These are phyloP conservation scores for Hyalella azteca DNA, from an alignment of 2,888 invertebrate genomes.

Conservation along the genomic window DNA sequence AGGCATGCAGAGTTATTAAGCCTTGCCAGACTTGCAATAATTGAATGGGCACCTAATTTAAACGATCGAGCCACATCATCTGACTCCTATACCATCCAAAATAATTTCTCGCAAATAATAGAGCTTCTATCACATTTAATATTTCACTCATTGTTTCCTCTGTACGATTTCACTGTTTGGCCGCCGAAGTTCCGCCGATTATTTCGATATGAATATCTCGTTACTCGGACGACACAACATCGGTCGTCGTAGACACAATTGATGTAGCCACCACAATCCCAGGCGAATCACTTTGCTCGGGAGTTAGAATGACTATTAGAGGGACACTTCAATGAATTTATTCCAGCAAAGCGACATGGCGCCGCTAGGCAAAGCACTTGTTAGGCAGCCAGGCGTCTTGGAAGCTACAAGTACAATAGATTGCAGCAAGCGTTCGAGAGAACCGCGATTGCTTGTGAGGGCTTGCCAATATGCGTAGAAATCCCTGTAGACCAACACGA, in stretches of 20 bases:
- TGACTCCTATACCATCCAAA: no score
- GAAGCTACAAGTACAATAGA: not conserved
- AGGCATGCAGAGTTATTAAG: no score
- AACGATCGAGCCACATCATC: no score
- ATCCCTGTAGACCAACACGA: no score
- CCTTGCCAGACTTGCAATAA: no score
- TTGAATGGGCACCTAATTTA: no score
- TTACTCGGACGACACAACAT: constrained; percentile 6
- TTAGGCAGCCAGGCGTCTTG: constrained; percentile 2
- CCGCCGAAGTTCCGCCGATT: no score
- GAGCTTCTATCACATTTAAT: no score
- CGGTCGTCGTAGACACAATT: not conserved
- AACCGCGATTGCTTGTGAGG: not conserved
- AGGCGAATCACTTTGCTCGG: constrained; percentile 23
- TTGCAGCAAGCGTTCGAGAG: not conserved
- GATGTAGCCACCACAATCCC: constrained; percentile 30
- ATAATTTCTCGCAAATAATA: no score
- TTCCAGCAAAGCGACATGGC: constrained; percentile 28
- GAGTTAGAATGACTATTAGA: constrained; percentile 36
- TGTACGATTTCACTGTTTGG: no score
- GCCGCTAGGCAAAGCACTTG: constrained; percentile 14
- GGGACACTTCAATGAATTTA: constrained; percentile 33
- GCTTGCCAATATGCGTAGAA: not conserved
- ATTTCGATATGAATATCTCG: no score
- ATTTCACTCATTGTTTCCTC: no score